These are phyloP conservation scores for Latrodectus geometricus DNA, from an alignment of 1,140 invertebrate species.

Conservation along the genomic window DNA sequence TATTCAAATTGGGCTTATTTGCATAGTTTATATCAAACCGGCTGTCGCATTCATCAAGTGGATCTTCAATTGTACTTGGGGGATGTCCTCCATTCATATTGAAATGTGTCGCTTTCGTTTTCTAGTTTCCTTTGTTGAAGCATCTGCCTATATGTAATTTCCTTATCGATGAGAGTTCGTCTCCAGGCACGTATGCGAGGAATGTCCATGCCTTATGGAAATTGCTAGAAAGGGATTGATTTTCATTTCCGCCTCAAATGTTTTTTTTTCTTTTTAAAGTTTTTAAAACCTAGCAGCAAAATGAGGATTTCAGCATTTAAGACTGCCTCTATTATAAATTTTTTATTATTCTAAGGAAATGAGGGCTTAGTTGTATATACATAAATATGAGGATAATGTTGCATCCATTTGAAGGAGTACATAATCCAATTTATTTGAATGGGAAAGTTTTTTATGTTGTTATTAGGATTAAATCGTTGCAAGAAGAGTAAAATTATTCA, in stretches of 20 bases:
- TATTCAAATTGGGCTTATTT: constrained; percentile 8
- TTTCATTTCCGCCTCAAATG: neutral
- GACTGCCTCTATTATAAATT: neutral
- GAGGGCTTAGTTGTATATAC: too few species aligned
- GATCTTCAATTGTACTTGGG: neutral
- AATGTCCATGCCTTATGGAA: neutral
- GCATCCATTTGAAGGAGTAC: too few species aligned
- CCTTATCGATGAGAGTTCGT: neutral
- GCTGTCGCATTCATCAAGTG: constrained; percentile 18
- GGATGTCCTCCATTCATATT: constrained; percentile 14
- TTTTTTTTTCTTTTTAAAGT: neutral
- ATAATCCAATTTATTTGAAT: too few species aligned
- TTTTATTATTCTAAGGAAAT: neutral
- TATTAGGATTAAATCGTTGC: too few species aligned
- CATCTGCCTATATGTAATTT: constrained; percentile 13
- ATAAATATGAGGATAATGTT: too few species aligned
- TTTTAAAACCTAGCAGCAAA: neutral
- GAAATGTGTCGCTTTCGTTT: constrained; percentile 1
- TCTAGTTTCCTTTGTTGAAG: neutral
- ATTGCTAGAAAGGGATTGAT: neutral
- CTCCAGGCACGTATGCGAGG: neutral
- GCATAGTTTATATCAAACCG: constrained; percentile 17
- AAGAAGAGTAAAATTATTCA: too few species aligned
- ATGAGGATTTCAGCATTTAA: neutral
- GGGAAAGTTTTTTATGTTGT: too few species aligned